Percentiles rank a stretch among this genome's conserved stretches.
Evolutionary conservation across 2,797 vertebrate species (phyloP).

Genomic region (Pseudochirops corinnae): DNA sequence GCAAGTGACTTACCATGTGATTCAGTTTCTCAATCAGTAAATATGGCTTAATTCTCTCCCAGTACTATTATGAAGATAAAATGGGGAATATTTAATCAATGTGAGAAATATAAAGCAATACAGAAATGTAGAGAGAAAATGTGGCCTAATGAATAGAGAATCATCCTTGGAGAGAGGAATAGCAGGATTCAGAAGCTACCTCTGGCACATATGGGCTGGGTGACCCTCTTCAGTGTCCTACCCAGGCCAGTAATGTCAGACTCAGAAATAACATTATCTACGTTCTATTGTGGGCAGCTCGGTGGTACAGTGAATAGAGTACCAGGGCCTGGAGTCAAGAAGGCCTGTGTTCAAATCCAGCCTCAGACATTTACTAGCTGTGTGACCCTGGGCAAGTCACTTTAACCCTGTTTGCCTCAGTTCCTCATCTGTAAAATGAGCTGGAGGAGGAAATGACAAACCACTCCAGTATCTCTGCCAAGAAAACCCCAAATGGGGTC

Average conservation of each 20-base stretch:
- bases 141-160: background rate
- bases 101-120: background rate
- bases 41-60: background rate
- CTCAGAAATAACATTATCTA: background rate
- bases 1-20: background rate
- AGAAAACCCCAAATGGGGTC: background rate
- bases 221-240: background rate
- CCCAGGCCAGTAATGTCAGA: background rate
- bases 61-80: background rate
- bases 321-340: background rate
- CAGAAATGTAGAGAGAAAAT: background rate
- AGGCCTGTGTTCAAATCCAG: background rate
- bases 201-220: background rate
- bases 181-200: background rate
- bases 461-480: background rate
- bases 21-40: background rate
- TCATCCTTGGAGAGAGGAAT: background rate
- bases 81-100: background rate
- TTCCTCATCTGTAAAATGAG: background rate
- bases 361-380: background rate
- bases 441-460: background rate
- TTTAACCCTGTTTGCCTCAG: background rate
- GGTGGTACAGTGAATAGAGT: background rate
- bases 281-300: background rate
- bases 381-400: background rate